Evolutionary conservation across 1,140 invertebrate genomes (phyloP).

Genomic region (Pissodes strobi): DNA sequence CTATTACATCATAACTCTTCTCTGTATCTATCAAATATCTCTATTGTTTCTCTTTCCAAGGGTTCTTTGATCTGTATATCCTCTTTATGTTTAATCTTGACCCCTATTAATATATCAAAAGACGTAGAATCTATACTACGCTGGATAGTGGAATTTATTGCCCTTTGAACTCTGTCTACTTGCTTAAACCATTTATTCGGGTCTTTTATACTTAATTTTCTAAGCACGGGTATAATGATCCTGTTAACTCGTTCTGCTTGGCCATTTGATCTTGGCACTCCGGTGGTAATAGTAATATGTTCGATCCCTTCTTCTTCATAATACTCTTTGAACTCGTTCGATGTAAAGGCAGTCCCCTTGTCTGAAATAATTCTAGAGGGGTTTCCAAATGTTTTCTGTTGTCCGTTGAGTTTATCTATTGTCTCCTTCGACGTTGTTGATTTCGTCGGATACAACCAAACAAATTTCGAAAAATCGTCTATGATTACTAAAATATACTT

Average conservation of each 20-base stretch:
- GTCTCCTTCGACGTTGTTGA: slow-evolving; percentile 45
- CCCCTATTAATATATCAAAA: slow-evolving; percentile 50
- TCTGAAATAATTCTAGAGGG: slow-evolving; percentile 50
- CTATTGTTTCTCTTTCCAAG: not conserved
- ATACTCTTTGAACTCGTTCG: slow-evolving; percentile 45
- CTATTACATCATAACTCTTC: slow-evolving; percentile 41
- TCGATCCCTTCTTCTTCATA: slow-evolving; percentile 43
- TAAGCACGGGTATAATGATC: too few relatives aligned
- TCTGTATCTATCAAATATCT: slow-evolving; percentile 28
- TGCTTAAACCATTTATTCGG: slow-evolving; percentile 48
- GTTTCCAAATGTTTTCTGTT: slow-evolving; percentile 48
- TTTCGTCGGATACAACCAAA: too few relatives aligned
- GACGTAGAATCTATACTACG: slow-evolving; percentile 48
- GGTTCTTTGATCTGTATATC: too few relatives aligned
- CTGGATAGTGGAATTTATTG: slow-evolving; percentile 49
- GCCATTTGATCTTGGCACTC: slow-evolving; percentile 47
- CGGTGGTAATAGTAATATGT: slow-evolving; percentile 46
- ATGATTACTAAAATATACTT: slow-evolving; percentile 53
- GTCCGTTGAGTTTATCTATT: slow-evolving; percentile 32
- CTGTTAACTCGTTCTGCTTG: slow-evolving; percentile 49
- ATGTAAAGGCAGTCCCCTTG: slow-evolving; percentile 53
- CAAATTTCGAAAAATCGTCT: too few relatives aligned
- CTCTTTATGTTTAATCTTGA: slow-evolving; percentile 42
- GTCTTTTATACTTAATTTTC: slow-evolving; percentile 39
- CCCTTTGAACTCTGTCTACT: slow-evolving; percentile 44